A percentile compares a stretch with the other conserved stretches of the same genome.
Conservation (phyloP, 1,140 invertebrate genomes). For the Sycobia sp. region DNA sequence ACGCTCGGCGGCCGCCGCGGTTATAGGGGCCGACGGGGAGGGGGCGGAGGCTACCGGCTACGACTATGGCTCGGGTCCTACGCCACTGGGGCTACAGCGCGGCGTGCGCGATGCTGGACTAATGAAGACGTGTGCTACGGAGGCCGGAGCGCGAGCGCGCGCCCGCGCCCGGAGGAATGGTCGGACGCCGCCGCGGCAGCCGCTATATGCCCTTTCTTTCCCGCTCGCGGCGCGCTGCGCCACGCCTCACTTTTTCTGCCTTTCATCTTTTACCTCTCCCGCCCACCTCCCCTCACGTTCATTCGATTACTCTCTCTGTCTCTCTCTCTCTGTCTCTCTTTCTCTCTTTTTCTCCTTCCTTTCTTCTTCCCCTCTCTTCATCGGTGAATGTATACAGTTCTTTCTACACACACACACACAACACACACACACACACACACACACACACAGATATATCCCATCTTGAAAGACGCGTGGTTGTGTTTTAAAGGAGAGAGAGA, state of each 20-base stretch:
- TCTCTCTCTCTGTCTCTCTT: background rate
- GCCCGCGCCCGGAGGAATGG: conserved; percentile 16
- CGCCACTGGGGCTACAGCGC: conserved; percentile 38
- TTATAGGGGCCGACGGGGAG: conserved; percentile 2
- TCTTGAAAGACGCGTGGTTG: no score
- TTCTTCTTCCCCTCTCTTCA: background rate
- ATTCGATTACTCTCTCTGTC: background rate
- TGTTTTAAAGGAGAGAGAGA: no score
- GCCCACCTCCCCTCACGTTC: background rate
- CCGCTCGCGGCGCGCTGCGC: background rate
- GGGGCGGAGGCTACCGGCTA: background rate
- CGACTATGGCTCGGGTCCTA: conserved; percentile 26
- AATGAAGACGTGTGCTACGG: conserved; percentile 44
- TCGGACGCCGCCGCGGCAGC: background rate
- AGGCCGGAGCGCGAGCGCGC: background rate
- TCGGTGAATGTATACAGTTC: no score
- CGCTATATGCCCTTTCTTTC: background rate
- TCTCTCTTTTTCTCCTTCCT: background rate
- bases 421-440: no score
- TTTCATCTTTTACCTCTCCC: conserved; percentile 30
- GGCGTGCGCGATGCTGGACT: conserved; percentile 39
- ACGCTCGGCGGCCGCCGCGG: no score
- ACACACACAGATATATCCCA: no score
- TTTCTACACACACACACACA: no score
- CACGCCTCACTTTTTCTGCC: conserved; percentile 32